Percentiles rank a stretch among this genome's conserved stretches.
Conservation (phyloP, 2,113 vertebrate genomes). For the Glaucomys volans region DNA sequence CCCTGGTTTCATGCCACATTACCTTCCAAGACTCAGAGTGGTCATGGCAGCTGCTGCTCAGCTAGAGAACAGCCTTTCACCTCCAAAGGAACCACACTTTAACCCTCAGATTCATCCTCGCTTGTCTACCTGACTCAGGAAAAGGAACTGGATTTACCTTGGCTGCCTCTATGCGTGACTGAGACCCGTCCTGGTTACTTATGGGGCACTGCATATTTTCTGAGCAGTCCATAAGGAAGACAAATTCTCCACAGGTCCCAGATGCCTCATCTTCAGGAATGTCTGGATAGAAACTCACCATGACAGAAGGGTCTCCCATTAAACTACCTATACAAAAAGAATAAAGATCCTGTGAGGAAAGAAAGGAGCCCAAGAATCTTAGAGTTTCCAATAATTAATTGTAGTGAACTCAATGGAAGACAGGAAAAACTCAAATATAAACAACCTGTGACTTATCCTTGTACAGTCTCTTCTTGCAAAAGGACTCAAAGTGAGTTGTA, state of each 20-base stretch:
- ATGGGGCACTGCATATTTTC: constrained; percentile 86
- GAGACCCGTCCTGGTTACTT: not conserved
- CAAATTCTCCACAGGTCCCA: constrained; percentile 87
- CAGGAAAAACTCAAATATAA: not conserved
- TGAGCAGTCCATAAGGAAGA: constrained; percentile 92
- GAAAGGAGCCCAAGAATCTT: not conserved
- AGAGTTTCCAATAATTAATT: not conserved
- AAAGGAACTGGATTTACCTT: constrained; percentile 82
- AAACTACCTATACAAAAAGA: constrained; percentile 85
- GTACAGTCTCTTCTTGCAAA: not conserved
- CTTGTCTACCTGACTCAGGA: not conserved
- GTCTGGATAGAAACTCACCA: constrained; percentile 91
- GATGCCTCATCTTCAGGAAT: constrained; percentile 84
- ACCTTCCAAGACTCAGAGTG: not conserved
- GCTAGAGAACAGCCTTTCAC: not conserved
- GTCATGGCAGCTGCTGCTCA: not conserved
- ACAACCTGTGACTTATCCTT: not conserved
- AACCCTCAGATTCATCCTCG: not conserved
- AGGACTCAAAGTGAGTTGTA: not conserved
- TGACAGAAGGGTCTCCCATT: constrained; percentile 88
- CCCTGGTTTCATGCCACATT: not conserved
- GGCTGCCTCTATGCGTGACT: constrained; percentile 87
- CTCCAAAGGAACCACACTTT: not conserved
- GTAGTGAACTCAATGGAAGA: not conserved
- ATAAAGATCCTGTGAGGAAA: not conserved